These are phyloP conservation scores for Saimiri boliviensis DNA, from an alignment of 2,113 vertebrate species.

Conservation along the genomic window DNA sequence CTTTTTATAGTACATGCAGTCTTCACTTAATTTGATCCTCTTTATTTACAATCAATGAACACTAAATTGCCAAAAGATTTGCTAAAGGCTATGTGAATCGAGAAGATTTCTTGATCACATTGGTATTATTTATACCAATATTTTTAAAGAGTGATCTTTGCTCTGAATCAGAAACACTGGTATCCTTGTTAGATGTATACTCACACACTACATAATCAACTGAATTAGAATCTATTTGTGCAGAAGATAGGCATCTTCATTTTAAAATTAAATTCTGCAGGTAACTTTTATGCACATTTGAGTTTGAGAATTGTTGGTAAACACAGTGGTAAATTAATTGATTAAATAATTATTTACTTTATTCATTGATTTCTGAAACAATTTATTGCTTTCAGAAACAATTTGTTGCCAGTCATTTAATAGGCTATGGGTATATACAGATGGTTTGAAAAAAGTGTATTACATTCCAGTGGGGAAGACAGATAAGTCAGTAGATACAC, in stretches of 20 bases:
- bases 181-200: neutral
- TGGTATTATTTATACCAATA: neutral
- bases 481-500: neutral
- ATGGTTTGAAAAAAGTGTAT: neutral
- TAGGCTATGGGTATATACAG: neutral
- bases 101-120: neutral
- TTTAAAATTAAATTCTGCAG: neutral
- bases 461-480: neutral
- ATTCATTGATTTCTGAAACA: neutral
- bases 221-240: neutral
- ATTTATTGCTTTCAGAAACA: neutral
- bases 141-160: neutral
- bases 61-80: neutral
- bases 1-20: neutral
- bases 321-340: neutral
- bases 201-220: neutral
- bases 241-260: neutral
- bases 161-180: neutral
- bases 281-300: neutral
- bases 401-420: neutral
- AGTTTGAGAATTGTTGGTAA: neutral
- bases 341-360: constrained; percentile 3
- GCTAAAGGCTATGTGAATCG: neutral
- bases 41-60: neutral
- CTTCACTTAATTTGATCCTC: neutral